Percentiles rank a stretch among this genome's conserved stretches.
phyloP scores from a whole-genome alignment of 2,113 vertebrate genomes.

The Channa argus region DNA sequence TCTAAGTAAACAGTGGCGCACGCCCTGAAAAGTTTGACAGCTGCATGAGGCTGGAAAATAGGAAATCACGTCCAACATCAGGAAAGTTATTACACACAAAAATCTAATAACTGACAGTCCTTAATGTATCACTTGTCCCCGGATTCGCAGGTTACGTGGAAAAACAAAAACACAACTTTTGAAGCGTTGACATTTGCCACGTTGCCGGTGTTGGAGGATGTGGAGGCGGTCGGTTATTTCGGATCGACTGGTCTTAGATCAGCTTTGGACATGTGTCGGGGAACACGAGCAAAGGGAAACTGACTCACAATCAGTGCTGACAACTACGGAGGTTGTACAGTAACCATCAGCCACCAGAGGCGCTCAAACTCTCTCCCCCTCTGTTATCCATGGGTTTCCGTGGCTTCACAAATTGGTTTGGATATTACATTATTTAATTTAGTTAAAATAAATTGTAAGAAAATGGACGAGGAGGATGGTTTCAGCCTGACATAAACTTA shows the following conservation, averaged over 20 bases:
- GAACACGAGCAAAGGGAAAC: background rate
- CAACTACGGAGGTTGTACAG: background rate
- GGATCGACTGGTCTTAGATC: conserved; percentile 47
- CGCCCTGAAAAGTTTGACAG: conserved; percentile 57
- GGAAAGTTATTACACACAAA: too few species aligned
- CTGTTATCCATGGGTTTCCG: too few species aligned
- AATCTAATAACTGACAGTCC: background rate
- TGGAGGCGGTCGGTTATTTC: background rate
- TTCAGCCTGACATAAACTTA: too few species aligned
- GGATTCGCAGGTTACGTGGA: too few species aligned
- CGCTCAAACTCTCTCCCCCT: background rate
- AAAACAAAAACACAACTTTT: background rate
- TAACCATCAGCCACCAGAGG: conserved; percentile 19
- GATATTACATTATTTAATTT: too few species aligned
- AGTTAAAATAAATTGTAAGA: too few species aligned
- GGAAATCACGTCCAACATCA: conserved; percentile 35
- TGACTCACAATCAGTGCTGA: conserved; percentile 20
- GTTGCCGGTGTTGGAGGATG: conserved; percentile 51
- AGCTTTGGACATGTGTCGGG: background rate
- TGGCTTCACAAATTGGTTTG: too few species aligned
- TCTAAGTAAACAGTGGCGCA: conserved; percentile 47
- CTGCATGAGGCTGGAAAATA: conserved; percentile 30
- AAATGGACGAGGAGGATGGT: too few species aligned
- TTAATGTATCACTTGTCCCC: background rate
- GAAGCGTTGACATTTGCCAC: conserved; percentile 53